Base-by-base conservation (phyloP, 2,113 vertebrate genomes). In the Grammomys dolichurus region DNA sequence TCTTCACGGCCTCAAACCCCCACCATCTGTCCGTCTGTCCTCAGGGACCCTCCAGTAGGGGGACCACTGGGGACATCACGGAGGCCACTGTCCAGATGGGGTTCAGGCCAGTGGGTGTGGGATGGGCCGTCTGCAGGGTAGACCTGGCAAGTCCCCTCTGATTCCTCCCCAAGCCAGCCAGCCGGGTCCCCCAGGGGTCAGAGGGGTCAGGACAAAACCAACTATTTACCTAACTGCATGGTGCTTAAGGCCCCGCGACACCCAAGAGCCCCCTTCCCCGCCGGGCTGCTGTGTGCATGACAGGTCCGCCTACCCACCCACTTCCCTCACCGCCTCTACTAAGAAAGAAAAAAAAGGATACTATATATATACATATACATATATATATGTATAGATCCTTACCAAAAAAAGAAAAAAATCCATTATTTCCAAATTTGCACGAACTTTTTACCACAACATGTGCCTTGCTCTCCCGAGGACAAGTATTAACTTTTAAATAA, bases 391-490 rank as follows among this genome's bases (percentile, higher is more conserved):
- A 77, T 46, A 48, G 31, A 26, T 77, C 75, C 75, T 77, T 46
- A 77, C 77, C 77, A 73, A 73, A 85, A 85, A 85, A 84, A 51
- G 9, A 78, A 97, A 98, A 97, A 97, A 92, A 65, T 31, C 95
- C 97, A 98, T 98, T 98, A 98, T 98, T 98, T 98, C 99, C 98
- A 99, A 98, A 98, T 99, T 99, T 99, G 99, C 99, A 99, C 99
- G 99, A 98, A 84, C 98, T 99, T 99, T 99, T 98, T 98, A 99
- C 98, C 99, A 99, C 99, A 99, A 99, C 98, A 99, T 99, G 99
- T 99, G 99, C 99, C 99, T 99, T 99, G 99, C 99, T 98, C 98
- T 70, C 67, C 97, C 98, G 63, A 56, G 85, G 97, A 98, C 95
- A 87, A 87, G 63, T 87, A 87, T 87, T 87, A 87, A 87, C 84